phyloP scores from a whole-genome alignment of 2,797 vertebrate species.

The Danio kyathit region DNA sequence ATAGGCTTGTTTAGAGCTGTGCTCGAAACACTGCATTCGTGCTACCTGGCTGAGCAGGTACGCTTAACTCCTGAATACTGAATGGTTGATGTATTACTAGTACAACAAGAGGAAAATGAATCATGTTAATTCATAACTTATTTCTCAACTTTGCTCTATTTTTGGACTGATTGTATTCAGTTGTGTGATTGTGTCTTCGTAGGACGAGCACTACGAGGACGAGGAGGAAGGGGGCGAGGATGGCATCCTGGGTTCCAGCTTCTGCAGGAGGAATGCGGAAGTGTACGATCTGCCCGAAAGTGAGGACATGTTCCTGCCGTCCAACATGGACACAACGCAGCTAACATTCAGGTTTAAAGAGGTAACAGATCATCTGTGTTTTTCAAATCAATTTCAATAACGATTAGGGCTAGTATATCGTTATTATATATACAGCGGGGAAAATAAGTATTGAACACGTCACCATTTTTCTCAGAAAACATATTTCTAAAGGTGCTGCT shows the following conservation, averaged over 20 bases:
- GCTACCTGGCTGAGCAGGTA: not conserved
- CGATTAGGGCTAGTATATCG: too few species aligned
- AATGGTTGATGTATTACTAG: not conserved
- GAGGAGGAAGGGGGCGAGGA: conserved; percentile 80
- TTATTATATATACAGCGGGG: too few species aligned
- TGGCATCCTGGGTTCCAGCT: conserved; percentile 84
- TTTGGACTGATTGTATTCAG: not conserved
- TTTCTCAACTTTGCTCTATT: not conserved
- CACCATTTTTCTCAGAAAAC: too few species aligned
- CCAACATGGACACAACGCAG: conserved; percentile 88
- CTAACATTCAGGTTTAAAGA: conserved; percentile 91
- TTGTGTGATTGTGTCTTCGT: conserved; percentile 53
- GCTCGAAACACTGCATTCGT: not conserved
- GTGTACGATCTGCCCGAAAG: conserved; percentile 88
- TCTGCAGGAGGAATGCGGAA: conserved; percentile 82
- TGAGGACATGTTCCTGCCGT: conserved; percentile 83
- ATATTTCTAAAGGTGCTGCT: too few species aligned
- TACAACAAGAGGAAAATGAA: too few species aligned
- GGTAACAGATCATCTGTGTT: conserved; percentile 70
- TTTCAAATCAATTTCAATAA: not conserved
- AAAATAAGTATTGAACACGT: too few species aligned
- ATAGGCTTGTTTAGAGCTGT: not conserved
- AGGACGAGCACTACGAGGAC: conserved; percentile 91
- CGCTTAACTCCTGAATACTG: not conserved
- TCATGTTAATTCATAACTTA: not conserved